Base-by-base conservation (phyloP, 2,888 invertebrate genomes). In the Leistus spinibarbis region DNA sequence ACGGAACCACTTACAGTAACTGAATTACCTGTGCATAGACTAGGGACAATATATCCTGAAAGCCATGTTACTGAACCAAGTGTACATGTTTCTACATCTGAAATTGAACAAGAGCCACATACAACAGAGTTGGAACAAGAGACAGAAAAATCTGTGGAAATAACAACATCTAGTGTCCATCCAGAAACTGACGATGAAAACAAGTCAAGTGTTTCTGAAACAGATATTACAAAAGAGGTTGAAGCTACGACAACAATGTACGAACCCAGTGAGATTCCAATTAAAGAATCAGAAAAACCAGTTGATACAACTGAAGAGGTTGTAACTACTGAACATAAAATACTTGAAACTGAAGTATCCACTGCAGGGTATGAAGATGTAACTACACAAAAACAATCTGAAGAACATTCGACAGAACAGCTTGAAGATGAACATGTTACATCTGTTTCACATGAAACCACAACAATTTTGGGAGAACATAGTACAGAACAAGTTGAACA, bases 101-200 rank as follows among this genome's bases (percentile, higher is more conserved):
- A n/a, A 74, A 60, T 72, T 71, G 65, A 71, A 71, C 60, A 63
- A 71, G 76, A 63, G 63, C 57, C 16, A 4, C 62, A 69, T 17
- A 17, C 20, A 19, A 60, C 60, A 4, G 76, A 76, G 27, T 78
- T 67, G 76, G 76, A 76, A 22, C 71, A 72, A 22, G 78, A 76
- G 62, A 72, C 60, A 20, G 76, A 68, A 71, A 71, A 79, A 23
- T 54, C 66, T 5, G 78, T 78, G 76, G 53, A 16, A 56, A 77
- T 77, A 67, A 57, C 70, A 69, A 5, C 40, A 40, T 5, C 40
- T 40, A 60, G 19, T 60, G 60, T 60, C 5, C 60, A 60, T 17
- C 60, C 60, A 1, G 60, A n/a, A 10, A 13, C 40, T 5, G 78
- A 76, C 20, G 84, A 82, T 69, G 83, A 83, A 76, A 80, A 79